Conservation (phyloP, 2,113 vertebrate genomes). For the Astatotilapia flaviijosephi region DNA sequence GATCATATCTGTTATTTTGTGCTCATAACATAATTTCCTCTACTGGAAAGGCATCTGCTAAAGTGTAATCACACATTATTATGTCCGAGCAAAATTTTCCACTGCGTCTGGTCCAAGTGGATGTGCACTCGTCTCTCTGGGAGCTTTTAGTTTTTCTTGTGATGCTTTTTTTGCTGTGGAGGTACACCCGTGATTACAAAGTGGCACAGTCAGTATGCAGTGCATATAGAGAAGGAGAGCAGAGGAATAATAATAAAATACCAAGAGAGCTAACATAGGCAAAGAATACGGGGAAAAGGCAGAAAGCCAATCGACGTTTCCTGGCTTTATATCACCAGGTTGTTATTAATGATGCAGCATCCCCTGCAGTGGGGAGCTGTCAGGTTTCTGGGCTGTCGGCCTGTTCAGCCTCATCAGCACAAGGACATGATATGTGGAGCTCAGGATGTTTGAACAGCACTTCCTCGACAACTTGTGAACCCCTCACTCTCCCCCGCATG, state of each 20-base stretch:
- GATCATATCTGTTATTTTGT: background rate
- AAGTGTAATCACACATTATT: background rate
- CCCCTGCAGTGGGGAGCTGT: slow-evolving; percentile 48
- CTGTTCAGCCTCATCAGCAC: slow-evolving; percentile 52
- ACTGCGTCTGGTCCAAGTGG: background rate
- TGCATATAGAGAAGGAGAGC: background rate
- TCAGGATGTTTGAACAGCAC: slow-evolving; percentile 3
- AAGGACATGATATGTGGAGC: slow-evolving; percentile 42
- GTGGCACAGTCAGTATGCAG: background rate
- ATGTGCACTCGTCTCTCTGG: background rate
- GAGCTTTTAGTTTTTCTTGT: slow-evolving; percentile 14
- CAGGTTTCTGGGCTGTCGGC: slow-evolving; percentile 31
- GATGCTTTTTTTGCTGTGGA: background rate
- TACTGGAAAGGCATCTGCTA: background rate
- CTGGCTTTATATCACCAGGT: slow-evolving; percentile 42
- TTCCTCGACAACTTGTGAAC: background rate
- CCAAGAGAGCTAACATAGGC: background rate
- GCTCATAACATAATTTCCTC: background rate
- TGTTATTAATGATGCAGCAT: slow-evolving; percentile 60
- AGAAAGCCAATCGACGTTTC: slow-evolving; percentile 39
- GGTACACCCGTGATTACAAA: background rate
- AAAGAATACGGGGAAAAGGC: slow-evolving; percentile 10
- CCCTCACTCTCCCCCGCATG: background rate
- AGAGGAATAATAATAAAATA: background rate
- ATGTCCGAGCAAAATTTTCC: background rate